A percentile compares a stretch with the other conserved stretches of the same genome.
phyloP scores from a whole-genome alignment of 2,113 vertebrate species.

The Gymnocephalus cernua region DNA sequence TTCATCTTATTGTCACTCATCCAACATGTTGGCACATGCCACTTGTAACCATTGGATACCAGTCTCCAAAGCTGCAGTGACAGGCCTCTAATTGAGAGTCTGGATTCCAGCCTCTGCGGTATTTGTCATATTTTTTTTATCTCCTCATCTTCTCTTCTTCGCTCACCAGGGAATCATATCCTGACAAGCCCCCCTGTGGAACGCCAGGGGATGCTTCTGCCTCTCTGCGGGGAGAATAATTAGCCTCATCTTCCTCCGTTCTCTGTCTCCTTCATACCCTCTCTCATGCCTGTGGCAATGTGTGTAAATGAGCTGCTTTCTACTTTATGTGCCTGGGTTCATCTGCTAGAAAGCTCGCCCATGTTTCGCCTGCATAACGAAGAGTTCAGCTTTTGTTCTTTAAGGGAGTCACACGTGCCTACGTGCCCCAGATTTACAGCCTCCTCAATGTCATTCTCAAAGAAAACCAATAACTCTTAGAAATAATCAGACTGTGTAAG shows the following conservation, averaged over 20 bases:
- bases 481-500: constrained; percentile 5
- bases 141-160: constrained; percentile 18
- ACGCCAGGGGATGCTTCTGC: constrained; percentile 31
- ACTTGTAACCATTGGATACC: background rate
- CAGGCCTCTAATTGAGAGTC: constrained; percentile 14
- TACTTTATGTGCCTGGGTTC: constrained; percentile 19
- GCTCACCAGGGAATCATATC: constrained; percentile 39
- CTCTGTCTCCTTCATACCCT: constrained; percentile 14
- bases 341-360: constrained; percentile 27
- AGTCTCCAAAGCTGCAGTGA: constrained; percentile 3
- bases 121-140: constrained; percentile 16
- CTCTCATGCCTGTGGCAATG: constrained; percentile 56
- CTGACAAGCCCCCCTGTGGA: constrained; percentile 34
- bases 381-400: constrained; percentile 47
- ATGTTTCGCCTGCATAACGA: constrained; percentile 28
- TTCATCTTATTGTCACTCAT: background rate
- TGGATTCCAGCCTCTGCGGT: constrained; percentile 1
- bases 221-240: constrained; percentile 59
- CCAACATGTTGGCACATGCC: background rate
- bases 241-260: constrained; percentile 49
- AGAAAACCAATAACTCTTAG: constrained; percentile 32
- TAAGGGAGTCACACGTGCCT: background rate
- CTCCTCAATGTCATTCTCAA: constrained; percentile 57
- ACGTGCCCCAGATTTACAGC: constrained; percentile 20
- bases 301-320: constrained; percentile 48